Evolutionary conservation across 2,797 vertebrate species (phyloP), one percentile per base, ranked within the genome.

Genomic region (Apodemus agrarius): DNA sequence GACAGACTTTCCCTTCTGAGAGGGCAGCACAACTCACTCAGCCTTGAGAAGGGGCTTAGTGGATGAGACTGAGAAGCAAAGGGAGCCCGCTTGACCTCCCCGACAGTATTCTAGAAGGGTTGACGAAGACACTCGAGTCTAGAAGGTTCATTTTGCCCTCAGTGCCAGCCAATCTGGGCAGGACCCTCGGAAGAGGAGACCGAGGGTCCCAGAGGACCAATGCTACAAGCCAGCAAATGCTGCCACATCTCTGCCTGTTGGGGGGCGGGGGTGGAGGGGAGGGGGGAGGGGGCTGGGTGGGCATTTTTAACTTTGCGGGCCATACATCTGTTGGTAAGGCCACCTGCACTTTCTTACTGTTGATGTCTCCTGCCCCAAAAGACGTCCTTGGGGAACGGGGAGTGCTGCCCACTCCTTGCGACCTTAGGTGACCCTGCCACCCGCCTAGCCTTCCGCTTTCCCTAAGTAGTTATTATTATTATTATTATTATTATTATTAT

Each of bases 221-320:
- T 54, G 95, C 97, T 96, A 97, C 89, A 95, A 96, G 97, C 97
- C 97, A 98, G 97, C 97, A 96, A 94, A 97, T 89, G 97, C 97
- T 97, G 97, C 97, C 97, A 97, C 94, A 93, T 97, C 97, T 96
- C 96, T 97, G 97, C 95, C 95, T 93, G 96, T 49, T 31, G 89
- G 86, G 93, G 96, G 95, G 79, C 65, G 80, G 95, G 97, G 88
- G 89, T 16, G 96, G 93, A 82, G 8, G 96, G 96, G 88, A 16
- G 96, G 95, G 94, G 95, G 96, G 95, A 4, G 31, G 2, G 93
- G 24, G 1, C 69, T 3, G 95, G 86, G 59, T 46, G 95, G 93
- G 94, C 78, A 49, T 97, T 97, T 97, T 98, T 97, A 97, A 97
- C 96, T 90, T 81, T 34, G 84, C 57, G 61, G 96, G 94, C 94